phyloP scores from a whole-genome alignment of 2,888 invertebrate genomes.

The Aphidoletes aphidimyza region DNA sequence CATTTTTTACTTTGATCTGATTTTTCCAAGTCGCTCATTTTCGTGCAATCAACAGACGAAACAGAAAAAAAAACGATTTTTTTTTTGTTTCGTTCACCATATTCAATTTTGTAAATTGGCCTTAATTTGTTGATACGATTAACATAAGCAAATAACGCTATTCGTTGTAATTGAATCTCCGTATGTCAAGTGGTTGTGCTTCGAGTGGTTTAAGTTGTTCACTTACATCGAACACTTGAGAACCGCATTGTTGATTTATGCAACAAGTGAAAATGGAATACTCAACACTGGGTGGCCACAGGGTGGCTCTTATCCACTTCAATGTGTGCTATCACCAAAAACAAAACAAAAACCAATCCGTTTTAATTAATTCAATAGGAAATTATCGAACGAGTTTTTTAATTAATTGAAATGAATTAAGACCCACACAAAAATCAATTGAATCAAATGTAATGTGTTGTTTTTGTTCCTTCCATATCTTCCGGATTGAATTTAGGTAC shows the following conservation, averaged over 20 bases:
- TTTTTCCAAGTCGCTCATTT: not conserved
- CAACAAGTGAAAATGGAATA: not conserved
- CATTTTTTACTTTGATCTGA: not conserved
- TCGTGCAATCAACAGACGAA: not conserved
- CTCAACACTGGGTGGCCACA: too few relatives aligned
- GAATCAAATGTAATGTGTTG: not conserved
- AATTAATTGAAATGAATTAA: not conserved
- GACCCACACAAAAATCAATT: too few relatives aligned
- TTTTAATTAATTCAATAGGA: not conserved
- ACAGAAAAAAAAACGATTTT: not conserved
- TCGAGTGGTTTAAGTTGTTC: too few relatives aligned
- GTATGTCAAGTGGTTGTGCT: not conserved
- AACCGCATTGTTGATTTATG: too few relatives aligned
- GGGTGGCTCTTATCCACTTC: too few relatives aligned
- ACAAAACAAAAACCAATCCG: not conserved
- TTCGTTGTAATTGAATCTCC: not conserved
- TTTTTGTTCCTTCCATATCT: not conserved
- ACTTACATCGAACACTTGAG: too few relatives aligned
- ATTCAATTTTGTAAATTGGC: conserved; percentile 15
- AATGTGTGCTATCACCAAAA: not conserved
- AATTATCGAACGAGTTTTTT: not conserved
- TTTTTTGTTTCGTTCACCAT: not conserved
- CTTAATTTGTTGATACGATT: conserved; percentile 24
- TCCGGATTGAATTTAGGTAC: conserved; percentile 20
- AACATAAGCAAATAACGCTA: conserved; percentile 26